These are phyloP conservation scores for Cydia pomonella DNA, from an alignment of 1,140 invertebrate genomes.

Conservation along the genomic window DNA sequence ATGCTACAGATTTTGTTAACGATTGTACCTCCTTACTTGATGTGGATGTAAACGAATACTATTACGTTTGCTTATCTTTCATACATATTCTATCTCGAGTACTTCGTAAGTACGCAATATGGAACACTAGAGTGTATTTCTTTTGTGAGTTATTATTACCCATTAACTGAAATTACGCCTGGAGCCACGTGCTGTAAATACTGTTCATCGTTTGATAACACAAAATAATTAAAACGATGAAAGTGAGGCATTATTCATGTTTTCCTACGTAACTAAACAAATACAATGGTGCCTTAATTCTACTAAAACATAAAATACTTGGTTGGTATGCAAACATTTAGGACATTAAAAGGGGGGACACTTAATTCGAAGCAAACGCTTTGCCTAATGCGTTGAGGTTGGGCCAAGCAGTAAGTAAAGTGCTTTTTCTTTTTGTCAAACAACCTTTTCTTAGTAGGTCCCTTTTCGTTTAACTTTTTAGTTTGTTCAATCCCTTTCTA, in stretches of 20 bases:
- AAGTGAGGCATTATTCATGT: too few relatives aligned
- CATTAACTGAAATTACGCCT: background rate
- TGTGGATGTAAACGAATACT: background rate
- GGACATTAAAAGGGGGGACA: background rate
- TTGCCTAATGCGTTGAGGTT: conserved; percentile 10
- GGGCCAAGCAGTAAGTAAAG: conserved; percentile 1
- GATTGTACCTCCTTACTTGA: background rate
- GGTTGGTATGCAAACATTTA: conserved; percentile 1
- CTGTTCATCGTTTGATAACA: background rate
- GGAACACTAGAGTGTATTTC: background rate
- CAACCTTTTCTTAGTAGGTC: background rate
- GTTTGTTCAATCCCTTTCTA: conserved; percentile 12
- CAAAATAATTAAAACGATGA: background rate
- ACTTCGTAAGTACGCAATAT: background rate
- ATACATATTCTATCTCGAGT: background rate
- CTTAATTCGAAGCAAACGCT: conserved; percentile 19
- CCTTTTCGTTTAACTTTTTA: conserved; percentile 13
- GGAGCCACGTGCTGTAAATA: background rate
- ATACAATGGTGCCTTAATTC: too few relatives aligned
- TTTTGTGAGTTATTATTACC: background rate
- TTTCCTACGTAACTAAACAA: too few relatives aligned
- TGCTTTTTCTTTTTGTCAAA: conserved; percentile 20
- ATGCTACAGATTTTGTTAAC: too few relatives aligned
- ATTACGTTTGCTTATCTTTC: background rate
- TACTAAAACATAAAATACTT: too few relatives aligned